Evolutionary conservation across 1,140 invertebrate species (phyloP), one percentile per base, ranked within the genome.

Genomic region (Agraylea sexmaculata): DNA sequence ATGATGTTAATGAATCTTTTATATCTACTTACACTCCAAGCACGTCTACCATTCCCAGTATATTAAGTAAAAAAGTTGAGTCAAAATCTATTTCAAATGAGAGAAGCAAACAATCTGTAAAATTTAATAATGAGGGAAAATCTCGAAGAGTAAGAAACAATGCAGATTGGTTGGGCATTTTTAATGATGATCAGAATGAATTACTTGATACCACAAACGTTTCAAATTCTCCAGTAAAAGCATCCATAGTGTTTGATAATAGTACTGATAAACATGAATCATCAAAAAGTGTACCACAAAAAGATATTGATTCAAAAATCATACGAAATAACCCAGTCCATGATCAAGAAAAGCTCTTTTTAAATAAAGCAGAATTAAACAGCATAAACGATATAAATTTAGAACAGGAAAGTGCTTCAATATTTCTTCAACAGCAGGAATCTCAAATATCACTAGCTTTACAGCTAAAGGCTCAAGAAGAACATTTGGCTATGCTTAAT

Each of bases 401-500:
- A 47, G 64, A 15, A 55, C 60, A 11, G 45, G 57, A 40, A 55
- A 65, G 65, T n/a, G 58, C 63, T 19, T 52, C 62, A 4, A 41
- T 66, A 13, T 66, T 57, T 44, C 51, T 68, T 34, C 61, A 66
- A 29, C 62, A 68, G 46, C 63, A 68, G 35, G 63, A 68, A 40
- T 60, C 65, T 1, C 64, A 68, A 36, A 40, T 68, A 29, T 59
- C 66, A 62, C 55, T 68, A 19, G 65, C 65, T 10, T 36, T 68
- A 34, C 65, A 68, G 40, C 47, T 68, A 16, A 66, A 66, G 49
- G 62, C 63, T 1, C 65, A 68, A 39, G 65, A 68, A 49, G 65
- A 68, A 48, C 64, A 61, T 49, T 51, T 68, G 13, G 60, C 58
- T 27, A 56, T 60, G 3, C 56, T 68, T 53, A 62, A 63, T 37